phyloP scores from a whole-genome alignment of 2,113 vertebrate genomes.

The Elaphurus davidianus region DNA sequence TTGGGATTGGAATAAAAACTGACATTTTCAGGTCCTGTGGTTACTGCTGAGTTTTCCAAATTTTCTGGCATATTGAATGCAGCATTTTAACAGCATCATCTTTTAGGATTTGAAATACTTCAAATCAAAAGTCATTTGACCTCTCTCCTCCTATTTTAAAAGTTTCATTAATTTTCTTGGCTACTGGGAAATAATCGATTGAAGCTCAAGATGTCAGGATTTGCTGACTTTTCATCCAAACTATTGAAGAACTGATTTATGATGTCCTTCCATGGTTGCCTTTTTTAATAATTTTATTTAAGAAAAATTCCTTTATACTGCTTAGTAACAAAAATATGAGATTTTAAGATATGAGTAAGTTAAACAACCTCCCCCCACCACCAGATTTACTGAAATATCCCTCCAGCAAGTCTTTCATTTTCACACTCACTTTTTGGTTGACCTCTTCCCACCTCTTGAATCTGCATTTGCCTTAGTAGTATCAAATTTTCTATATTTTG shows the following conservation, averaged over 20 bases:
- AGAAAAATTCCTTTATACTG: neutral
- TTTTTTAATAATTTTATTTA: neutral
- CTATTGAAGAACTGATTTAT: neutral
- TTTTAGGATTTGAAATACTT: neutral
- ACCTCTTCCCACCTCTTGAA: neutral
- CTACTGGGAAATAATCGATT: neutral
- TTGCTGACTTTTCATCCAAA: neutral
- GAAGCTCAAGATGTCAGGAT: neutral
- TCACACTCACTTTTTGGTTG: neutral
- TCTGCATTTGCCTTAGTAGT: neutral
- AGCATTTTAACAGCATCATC: neutral
- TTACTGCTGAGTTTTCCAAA: neutral
- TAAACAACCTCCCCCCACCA: neutral
- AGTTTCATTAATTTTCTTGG: neutral
- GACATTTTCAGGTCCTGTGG: neutral
- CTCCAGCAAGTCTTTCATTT: neutral
- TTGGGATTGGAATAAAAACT: neutral
- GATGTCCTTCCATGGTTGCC: neutral
- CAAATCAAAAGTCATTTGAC: neutral
- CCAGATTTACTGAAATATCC: neutral
- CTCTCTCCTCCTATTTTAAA: neutral
- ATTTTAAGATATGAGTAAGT: neutral
- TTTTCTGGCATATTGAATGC: neutral
- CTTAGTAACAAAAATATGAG: neutral
- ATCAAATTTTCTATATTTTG: neutral